Percentiles rank a stretch among this genome's conserved stretches.
Conservation (phyloP, 2,797 vertebrate species). For the Sternarchorhynchus goeldii region DNA sequence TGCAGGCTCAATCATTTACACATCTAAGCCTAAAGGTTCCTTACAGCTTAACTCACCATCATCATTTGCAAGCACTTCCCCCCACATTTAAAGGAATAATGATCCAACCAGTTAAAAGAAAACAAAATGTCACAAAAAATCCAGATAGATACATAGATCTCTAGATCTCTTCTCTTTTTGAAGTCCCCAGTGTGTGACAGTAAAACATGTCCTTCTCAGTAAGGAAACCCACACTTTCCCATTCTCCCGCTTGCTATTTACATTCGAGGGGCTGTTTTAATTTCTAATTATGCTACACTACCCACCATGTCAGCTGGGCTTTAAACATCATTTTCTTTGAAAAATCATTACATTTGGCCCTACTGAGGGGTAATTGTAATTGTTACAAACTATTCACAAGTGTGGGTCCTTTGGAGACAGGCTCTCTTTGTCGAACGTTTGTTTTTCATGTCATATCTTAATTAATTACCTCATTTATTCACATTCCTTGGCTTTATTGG, state of each 20-base stretch:
- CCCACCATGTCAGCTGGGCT: conserved; percentile 61
- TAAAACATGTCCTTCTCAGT: conserved; percentile 23
- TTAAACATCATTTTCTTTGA: conserved; percentile 62
- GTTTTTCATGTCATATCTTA: conserved; percentile 63
- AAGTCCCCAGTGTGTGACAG: conserved; percentile 13
- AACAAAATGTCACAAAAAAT: too few species aligned
- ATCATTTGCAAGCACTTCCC: too few species aligned
- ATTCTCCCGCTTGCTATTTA: conserved; percentile 59
- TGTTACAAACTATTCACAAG: conserved; percentile 65
- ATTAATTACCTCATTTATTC: conserved; percentile 54
- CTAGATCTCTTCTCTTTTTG: background rate
- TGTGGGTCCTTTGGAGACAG: conserved; percentile 60
- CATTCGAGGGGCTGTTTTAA: conserved; percentile 57
- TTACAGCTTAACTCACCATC: too few species aligned
- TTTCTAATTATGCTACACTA: conserved; percentile 63
- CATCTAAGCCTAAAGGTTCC: too few species aligned
- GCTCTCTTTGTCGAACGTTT: conserved; percentile 57
- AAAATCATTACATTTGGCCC: conserved; percentile 71
- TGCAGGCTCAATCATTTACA: too few species aligned
- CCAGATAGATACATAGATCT: too few species aligned
- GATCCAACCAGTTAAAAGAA: too few species aligned
- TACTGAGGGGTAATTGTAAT: conserved; percentile 60
- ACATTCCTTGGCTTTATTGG: conserved; percentile 43
- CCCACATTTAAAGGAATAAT: too few species aligned
- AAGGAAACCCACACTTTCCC: conserved; percentile 50